Percentiles rank a stretch among this genome's conserved stretches.
Conservation (phyloP, 2,113 vertebrate species). For the Asarcornis scutulata region DNA sequence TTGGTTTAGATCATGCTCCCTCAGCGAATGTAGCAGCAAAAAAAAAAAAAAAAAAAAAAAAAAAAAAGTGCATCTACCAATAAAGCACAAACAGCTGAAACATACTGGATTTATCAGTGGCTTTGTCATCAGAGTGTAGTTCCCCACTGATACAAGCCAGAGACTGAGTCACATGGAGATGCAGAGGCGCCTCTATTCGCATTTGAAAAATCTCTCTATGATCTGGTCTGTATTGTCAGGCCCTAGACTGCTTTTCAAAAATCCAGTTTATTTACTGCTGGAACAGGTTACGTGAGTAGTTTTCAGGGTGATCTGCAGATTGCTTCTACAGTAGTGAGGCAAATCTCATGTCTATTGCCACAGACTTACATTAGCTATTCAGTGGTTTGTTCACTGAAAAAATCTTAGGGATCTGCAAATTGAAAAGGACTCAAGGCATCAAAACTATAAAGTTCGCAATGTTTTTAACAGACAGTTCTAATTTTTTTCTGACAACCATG, state of each 20-base stretch:
- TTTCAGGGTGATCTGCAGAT: not conserved
- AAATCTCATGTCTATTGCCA: not conserved
- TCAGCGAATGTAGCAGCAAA: not conserved
- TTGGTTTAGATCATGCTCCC: not conserved
- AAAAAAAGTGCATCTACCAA: not conserved
- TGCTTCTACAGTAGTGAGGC: not conserved
- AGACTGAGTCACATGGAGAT: not conserved
- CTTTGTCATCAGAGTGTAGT: not conserved
- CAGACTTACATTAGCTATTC: not conserved
- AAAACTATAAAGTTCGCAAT: not conserved
- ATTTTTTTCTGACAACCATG: not conserved
- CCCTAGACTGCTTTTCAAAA: not conserved
- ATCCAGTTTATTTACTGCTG: not conserved
- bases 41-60: not conserved
- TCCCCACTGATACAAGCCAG: not conserved
- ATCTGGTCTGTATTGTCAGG: rapidly evolving
- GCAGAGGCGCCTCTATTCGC: not conserved
- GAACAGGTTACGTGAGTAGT: not conserved
- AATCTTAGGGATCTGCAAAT: not conserved
- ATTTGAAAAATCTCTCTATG: not conserved
- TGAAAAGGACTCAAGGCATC: not conserved
- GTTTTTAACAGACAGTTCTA: not conserved
- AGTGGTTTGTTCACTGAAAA: not conserved
- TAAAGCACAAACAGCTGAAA: not conserved
- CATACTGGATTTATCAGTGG: not conserved